Evolutionary conservation across 2,888 invertebrate species (phyloP).

Genomic region (Girardia tigrina): DNA sequence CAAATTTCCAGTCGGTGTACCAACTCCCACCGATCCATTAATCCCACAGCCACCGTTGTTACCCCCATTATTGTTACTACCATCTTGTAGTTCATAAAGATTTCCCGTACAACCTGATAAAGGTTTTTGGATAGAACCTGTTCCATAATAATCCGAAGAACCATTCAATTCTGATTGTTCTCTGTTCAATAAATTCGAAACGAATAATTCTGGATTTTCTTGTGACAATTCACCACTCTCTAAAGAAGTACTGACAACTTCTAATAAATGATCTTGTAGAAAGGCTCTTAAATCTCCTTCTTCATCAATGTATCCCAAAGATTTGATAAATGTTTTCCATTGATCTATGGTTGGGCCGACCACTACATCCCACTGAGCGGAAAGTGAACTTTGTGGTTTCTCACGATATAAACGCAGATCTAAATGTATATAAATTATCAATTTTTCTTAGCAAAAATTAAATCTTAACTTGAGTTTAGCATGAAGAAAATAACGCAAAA

Average conservation of each 20-base stretch:
- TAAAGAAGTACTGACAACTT: slow-evolving; percentile 26
- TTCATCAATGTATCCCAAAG: slow-evolving; percentile 17
- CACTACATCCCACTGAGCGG: slow-evolving; percentile 32
- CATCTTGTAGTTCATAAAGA: background rate
- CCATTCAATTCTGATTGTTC: background rate
- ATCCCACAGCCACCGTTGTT: background rate
- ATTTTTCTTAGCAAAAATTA: too few relatives aligned
- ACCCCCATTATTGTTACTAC: too few relatives aligned
- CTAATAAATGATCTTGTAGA: slow-evolving; percentile 25
- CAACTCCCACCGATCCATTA: background rate
- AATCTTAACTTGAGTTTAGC: too few relatives aligned
- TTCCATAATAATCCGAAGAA: background rate
- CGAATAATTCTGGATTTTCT: background rate
- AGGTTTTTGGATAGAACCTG: background rate
- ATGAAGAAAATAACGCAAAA: too few relatives aligned
- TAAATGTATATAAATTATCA: slow-evolving; percentile 3
- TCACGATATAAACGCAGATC: slow-evolving; percentile 34
- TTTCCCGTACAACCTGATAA: background rate
- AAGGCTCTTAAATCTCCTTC: slow-evolving; percentile 33
- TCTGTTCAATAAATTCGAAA: background rate
- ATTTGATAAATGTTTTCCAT: slow-evolving; percentile 30
- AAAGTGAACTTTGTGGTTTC: slow-evolving; percentile 25
- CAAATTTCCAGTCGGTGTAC: too few relatives aligned
- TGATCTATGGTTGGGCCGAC: slow-evolving; percentile 34
- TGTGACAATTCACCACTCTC: slow-evolving; percentile 17